These are phyloP conservation scores for Melanerpes formicivorus DNA, from an alignment of 2,113 vertebrate genomes.

Conservation along the genomic window DNA sequence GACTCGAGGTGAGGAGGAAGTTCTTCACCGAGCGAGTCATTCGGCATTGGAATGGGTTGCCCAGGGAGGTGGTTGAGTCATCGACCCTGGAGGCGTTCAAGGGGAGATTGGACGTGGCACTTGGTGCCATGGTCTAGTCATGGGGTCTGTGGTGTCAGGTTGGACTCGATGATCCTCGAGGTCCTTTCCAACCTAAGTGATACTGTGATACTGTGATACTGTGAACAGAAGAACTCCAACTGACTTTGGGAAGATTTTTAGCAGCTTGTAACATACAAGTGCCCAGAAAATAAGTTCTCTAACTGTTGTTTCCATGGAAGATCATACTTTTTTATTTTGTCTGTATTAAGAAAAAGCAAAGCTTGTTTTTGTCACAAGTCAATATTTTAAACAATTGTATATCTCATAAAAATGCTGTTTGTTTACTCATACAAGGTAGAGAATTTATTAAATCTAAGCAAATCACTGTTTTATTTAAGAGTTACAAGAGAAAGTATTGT, in stretches of 20 bases:
- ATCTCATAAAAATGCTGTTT: background rate
- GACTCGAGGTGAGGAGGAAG: too few species aligned
- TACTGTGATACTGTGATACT: too few species aligned
- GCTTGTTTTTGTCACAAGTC: background rate
- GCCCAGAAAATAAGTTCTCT: background rate
- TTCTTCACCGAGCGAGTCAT: too few species aligned
- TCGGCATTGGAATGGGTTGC: too few species aligned
- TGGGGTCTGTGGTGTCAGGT: too few species aligned
- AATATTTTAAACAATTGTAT: background rate
- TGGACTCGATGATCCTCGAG: too few species aligned
- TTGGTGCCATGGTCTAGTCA: too few species aligned
- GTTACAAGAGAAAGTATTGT: conserved; percentile 13
- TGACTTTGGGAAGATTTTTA: background rate
- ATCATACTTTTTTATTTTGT: background rate
- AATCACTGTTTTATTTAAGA: conserved; percentile 38
- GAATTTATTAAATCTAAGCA: background rate
- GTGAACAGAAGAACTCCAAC: background rate
- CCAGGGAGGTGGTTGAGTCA: too few species aligned
- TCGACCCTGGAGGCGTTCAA: too few species aligned
- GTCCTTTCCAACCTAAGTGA: too few species aligned
- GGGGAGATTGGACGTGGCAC: too few species aligned
- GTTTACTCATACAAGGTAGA: background rate
- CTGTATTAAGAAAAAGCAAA: background rate
- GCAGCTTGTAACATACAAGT: background rate
- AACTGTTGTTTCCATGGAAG: background rate